These are phyloP conservation scores for Spea bombifrons DNA, from an alignment of 2,113 vertebrate species.

Conservation along the genomic window DNA sequence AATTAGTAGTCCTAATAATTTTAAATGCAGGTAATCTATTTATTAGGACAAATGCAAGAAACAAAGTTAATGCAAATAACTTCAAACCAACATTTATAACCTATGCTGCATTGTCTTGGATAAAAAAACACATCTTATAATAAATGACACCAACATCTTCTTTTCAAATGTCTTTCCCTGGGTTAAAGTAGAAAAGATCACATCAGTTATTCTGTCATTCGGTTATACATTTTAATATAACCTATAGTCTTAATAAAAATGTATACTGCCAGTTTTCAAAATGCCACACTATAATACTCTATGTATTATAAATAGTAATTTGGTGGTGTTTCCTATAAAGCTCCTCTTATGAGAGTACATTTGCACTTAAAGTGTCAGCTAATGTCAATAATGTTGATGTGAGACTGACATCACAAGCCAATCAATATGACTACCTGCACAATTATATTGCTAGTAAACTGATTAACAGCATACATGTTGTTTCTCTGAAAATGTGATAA, in stretches of 20 bases:
- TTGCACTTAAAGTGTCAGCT: slow-evolving; percentile 1
- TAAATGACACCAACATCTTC: background rate
- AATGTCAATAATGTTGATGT: slow-evolving; percentile 14
- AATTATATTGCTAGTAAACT: slow-evolving; percentile 16
- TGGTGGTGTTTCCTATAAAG: background rate
- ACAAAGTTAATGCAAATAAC: too few relatives aligned
- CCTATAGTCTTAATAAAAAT: slow-evolving; percentile 5
- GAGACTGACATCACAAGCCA: slow-evolving; percentile 9
- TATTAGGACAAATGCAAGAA: too few relatives aligned
- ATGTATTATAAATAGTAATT: background rate
- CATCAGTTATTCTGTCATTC: slow-evolving; percentile 10
- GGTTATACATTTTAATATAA: slow-evolving; percentile 15
- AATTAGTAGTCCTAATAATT: too few relatives aligned
- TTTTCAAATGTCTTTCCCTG: background rate
- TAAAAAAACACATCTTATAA: background rate
- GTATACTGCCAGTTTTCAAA: slow-evolving; percentile 18
- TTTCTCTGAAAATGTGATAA: slow-evolving; percentile 24
- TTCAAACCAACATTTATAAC: too few relatives aligned
- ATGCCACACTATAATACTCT: background rate
- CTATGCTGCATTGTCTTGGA: too few relatives aligned
- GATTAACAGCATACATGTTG: slow-evolving; percentile 13
- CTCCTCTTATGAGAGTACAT: slow-evolving; percentile 9
- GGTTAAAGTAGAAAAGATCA: background rate
- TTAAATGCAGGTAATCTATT: too few relatives aligned
- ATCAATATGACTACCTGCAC: slow-evolving; percentile 20